Conservation (phyloP, 2,113 vertebrate genomes). For the Bothrops jararaca region DNA sequence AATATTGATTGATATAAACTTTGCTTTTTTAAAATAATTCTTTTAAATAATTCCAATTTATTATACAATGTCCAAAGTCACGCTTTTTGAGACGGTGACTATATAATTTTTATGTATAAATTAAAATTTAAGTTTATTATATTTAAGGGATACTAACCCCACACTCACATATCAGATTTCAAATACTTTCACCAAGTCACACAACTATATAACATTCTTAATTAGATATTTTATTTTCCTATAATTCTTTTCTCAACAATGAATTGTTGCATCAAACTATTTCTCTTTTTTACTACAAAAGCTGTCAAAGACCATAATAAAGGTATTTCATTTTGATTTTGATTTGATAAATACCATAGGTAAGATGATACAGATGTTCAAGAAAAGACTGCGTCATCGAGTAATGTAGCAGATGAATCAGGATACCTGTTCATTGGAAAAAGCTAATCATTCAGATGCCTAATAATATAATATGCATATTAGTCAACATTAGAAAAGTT, state of each 20-base stretch:
- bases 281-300: not conserved
- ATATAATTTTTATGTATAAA: not conserved
- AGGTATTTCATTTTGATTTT: not conserved
- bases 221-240: not conserved
- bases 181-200: not conserved
- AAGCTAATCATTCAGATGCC: not conserved
- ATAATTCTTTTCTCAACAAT: not conserved
- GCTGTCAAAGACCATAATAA: not conserved
- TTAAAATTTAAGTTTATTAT: not conserved
- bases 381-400: not conserved
- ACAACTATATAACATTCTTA: not conserved
- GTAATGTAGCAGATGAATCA: slow-evolving; percentile 7
- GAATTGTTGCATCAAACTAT: not conserved
- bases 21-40: not conserved
- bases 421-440: not conserved
- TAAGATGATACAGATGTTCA: not conserved
- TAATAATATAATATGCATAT: not conserved
- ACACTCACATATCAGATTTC: not conserved
- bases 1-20: not conserved
- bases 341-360: not conserved
- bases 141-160: not conserved
- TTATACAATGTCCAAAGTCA: not conserved
- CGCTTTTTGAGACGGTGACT: not conserved
- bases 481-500: not conserved
- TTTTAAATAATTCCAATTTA: not conserved